Conservation (phyloP, 2,888 invertebrate genomes). For the Dolichopus griseipennis region DNA sequence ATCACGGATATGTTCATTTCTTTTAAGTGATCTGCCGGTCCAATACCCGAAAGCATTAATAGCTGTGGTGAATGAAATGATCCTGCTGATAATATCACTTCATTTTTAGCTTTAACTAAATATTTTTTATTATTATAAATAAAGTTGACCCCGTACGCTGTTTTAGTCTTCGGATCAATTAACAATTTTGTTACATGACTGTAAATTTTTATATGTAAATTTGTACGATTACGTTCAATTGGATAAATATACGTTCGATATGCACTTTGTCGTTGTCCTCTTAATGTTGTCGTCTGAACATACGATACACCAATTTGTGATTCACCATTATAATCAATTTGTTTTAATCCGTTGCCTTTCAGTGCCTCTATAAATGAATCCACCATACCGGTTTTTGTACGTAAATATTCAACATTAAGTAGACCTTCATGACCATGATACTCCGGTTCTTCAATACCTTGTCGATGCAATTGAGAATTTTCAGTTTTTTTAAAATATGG, state of each 20-base stretch:
- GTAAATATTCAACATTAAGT: conserved; percentile 50
- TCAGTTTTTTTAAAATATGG: conserved; percentile 52
- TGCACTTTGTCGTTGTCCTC: conserved; percentile 54
- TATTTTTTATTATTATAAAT: conserved; percentile 44
- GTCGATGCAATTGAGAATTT: conserved; percentile 39
- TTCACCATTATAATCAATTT: conserved; percentile 57
- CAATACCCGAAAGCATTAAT: conserved; percentile 72
- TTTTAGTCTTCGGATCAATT: conserved; percentile 51
- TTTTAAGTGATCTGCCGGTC: conserved; percentile 46
- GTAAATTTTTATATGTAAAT: conserved; percentile 56
- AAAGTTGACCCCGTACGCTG: conserved; percentile 59
- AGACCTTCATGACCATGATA: conserved; percentile 52
- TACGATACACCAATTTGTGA: conserved; percentile 53
- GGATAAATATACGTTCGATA: conserved; percentile 54
- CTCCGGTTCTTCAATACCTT: conserved; percentile 41
- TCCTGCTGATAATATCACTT: conserved; percentile 75
- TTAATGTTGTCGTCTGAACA: conserved; percentile 50
- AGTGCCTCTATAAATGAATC: conserved; percentile 52
- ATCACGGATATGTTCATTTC: conserved; percentile 49
- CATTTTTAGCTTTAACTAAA: conserved; percentile 54
- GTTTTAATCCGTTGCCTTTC: conserved; percentile 52
- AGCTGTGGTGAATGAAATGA: conserved; percentile 79
- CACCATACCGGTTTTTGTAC: conserved; percentile 45
- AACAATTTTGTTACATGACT: conserved; percentile 55
- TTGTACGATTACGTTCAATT: conserved; percentile 47